These are phyloP conservation scores for Lagopus leucura DNA, from an alignment of 2,113 vertebrate species.

Conservation along the genomic window DNA sequence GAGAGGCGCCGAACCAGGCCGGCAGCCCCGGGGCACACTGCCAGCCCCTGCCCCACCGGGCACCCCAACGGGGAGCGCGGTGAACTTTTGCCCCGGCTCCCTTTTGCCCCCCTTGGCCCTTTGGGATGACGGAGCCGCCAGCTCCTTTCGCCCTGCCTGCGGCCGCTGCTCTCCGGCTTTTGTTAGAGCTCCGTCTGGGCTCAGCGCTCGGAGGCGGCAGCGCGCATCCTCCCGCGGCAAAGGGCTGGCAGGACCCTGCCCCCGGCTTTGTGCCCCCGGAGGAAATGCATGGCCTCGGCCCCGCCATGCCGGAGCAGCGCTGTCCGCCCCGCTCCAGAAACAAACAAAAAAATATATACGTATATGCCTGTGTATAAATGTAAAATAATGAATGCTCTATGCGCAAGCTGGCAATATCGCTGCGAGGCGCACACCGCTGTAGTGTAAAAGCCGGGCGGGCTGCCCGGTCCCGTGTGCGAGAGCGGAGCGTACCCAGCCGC, in stretches of 20 bases:
- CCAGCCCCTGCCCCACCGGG: conserved; percentile 3
- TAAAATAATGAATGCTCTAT: too few relatives aligned
- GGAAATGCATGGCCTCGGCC: conserved; percentile 3
- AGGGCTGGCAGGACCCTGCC: conserved; percentile 18
- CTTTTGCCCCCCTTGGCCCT: not conserved
- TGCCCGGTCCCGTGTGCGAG: not conserved
- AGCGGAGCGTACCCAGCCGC: not conserved
- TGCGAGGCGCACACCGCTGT: not conserved
- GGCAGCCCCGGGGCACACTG: conserved; percentile 5
- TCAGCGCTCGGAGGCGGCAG: conserved; percentile 35
- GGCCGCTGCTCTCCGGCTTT: conserved; percentile 53
- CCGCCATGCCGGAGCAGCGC: not conserved
- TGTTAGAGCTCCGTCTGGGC: conserved; percentile 51
- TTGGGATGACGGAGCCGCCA: conserved; percentile 19
- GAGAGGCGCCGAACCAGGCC: conserved; percentile 25
- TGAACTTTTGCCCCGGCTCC: conserved; percentile 67
- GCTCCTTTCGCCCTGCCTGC: conserved; percentile 1
- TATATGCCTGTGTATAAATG: too few relatives aligned
- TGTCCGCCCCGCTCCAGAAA: not conserved
- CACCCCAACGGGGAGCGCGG: not conserved
- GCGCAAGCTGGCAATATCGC: not conserved
- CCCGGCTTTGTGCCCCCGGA: conserved; percentile 49
- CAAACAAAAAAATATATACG: too few relatives aligned
- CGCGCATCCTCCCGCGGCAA: conserved; percentile 47
- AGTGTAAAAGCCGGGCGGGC: not conserved